Percentiles rank a stretch among this genome's conserved stretches.
phyloP scores from a whole-genome alignment of 2,797 vertebrate genomes.

The Pogoniulus pusillus region DNA sequence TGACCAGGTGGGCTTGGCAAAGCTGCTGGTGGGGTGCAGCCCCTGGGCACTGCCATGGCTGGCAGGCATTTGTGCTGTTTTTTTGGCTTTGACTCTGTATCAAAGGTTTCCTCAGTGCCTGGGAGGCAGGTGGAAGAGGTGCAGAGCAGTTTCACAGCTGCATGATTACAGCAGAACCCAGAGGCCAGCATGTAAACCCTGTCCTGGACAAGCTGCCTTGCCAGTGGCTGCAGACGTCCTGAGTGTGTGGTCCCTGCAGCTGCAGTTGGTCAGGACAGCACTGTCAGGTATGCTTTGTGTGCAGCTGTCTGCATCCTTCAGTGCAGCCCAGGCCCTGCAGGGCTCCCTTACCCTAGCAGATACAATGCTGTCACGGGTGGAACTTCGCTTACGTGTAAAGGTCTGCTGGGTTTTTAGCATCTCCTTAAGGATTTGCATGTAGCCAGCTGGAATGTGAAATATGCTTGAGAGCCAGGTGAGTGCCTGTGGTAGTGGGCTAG shows the following conservation, averaged over 20 bases:
- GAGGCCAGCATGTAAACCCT: not conserved
- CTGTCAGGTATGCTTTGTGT: not conserved
- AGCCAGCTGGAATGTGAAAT: not conserved
- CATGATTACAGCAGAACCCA: not conserved
- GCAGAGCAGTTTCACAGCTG: not conserved
- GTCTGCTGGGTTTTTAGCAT: not conserved
- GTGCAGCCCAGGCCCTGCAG: not conserved
- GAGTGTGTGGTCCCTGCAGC: not conserved
- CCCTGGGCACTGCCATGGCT: not conserved
- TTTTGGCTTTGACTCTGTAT: not conserved
- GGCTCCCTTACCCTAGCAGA: not conserved
- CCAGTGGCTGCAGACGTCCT: rapidly evolving
- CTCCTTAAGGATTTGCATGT: not conserved
- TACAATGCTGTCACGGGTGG: not conserved
- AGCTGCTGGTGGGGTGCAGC: not conserved
- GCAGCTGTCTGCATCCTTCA: not conserved
- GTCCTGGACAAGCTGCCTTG: not conserved
- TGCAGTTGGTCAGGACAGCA: not conserved
- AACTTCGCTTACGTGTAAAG: not conserved
- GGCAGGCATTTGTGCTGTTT: not conserved
- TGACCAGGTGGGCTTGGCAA: not conserved
- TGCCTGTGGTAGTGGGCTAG: not conserved
- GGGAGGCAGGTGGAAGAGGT: not conserved
- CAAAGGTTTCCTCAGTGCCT: not conserved
- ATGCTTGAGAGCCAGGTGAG: not conserved